phyloP scores from a whole-genome alignment of 2,113 vertebrate species.

The Sisor rabdophorus region DNA sequence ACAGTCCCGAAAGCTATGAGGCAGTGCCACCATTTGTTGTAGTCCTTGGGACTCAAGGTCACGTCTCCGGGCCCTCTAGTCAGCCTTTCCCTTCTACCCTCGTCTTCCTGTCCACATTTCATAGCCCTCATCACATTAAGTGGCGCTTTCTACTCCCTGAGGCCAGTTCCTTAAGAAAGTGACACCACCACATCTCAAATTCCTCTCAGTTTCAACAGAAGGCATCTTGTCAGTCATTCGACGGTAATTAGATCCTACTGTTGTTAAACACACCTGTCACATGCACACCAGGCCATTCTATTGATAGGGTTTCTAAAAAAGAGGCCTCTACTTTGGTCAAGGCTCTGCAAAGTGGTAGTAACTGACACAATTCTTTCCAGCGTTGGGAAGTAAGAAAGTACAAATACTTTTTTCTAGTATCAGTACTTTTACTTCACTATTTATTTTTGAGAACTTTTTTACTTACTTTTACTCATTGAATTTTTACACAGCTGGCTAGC shows the following conservation, averaged over 20 bases:
- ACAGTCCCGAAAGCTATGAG: not conserved
- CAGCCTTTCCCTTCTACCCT: slow-evolving; percentile 49
- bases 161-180: slow-evolving; percentile 2
- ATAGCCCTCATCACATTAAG: not conserved
- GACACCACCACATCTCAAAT: not conserved
- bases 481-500: no score
- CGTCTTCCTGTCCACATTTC: slow-evolving; percentile 3
- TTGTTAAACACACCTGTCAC: slow-evolving; percentile 35
- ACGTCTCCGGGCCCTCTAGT: slow-evolving; percentile 38
- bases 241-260: slow-evolving; percentile 28
- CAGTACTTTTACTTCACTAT: no score
- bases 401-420: no score
- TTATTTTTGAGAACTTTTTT: no score
- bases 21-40: not conserved
- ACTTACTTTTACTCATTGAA: no score
- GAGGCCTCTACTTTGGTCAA: not conserved
- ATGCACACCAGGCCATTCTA: slow-evolving; percentile 42
- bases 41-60: slow-evolving; percentile 37
- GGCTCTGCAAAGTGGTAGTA: slow-evolving; percentile 3
- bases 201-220: not conserved
- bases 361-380: no score
- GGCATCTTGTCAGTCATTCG: not conserved
- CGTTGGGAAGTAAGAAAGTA: no score
- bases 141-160: not conserved
- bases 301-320: slow-evolving; percentile 37